phyloP scores from a whole-genome alignment of 1,140 invertebrate species.

The Heliconius hewitsoni region DNA sequence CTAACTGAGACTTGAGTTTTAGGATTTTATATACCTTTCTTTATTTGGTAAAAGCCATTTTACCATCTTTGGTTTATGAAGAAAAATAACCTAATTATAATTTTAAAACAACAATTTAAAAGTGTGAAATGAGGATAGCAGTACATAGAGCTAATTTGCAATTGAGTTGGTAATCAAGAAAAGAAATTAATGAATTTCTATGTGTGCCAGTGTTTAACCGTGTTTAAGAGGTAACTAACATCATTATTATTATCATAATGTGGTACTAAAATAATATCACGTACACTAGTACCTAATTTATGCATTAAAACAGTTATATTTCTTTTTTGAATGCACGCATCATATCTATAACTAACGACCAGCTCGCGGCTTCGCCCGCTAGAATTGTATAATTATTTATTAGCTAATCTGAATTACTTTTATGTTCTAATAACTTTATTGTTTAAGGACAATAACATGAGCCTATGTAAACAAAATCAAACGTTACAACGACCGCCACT shows the following conservation, averaged over 20 bases:
- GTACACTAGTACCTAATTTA: constrained; percentile 6
- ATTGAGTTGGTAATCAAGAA: constrained; percentile 27
- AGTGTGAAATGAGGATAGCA: constrained; percentile 26
- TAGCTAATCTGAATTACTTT: too few species aligned
- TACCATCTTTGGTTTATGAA: neutral
- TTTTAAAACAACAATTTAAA: neutral
- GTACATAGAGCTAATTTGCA: constrained; percentile 29
- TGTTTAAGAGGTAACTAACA: constrained; percentile 40
- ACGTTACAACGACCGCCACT: too few species aligned
- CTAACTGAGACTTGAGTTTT: neutral
- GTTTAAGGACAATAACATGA: too few species aligned
- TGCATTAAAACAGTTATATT: neutral
- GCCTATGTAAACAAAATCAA: too few species aligned
- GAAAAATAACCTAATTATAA: neutral
- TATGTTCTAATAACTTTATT: too few species aligned
- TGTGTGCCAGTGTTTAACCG: constrained; percentile 45
- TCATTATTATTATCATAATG: constrained; percentile 35
- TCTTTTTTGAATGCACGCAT: neutral
- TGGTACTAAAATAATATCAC: constrained; percentile 28
- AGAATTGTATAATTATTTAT: too few species aligned
- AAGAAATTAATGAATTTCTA: constrained; percentile 35
- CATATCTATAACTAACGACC: too few species aligned
- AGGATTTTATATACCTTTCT: neutral
- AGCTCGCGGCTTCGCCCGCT: too few species aligned
- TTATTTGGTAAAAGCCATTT: neutral